Evolutionary conservation across 2,113 vertebrate genomes (phyloP), one percentile per base, ranked within the genome.

Genomic region (Ovibos moschatus): DNA sequence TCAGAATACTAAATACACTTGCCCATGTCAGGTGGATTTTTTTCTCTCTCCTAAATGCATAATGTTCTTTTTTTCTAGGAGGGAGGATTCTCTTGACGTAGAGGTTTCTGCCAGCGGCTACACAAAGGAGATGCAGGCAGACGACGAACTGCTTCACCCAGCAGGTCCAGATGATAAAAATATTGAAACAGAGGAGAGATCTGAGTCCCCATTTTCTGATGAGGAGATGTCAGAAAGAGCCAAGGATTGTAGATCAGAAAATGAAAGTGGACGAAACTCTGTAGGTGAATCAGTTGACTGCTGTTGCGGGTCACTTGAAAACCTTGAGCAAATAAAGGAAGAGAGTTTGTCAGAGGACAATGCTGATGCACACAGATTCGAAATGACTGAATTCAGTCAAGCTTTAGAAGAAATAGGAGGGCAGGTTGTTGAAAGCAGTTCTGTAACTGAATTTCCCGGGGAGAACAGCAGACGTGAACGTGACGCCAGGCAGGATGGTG

Each of bases 21-120:
- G 14, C 47, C n/a, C 40, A 8, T 87, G 13, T 74, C 27, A 62
- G 17, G 3, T 87, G 16, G 4, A 1, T 47, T 47, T 36, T 85
- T 53, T 43, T 57, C 83, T 23, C 1, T 45, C 28, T 71, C 40
- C 45, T 21, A 86, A 93, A 14, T 94, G 30, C 33, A 53, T 97
- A 23, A 82, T 43, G 9, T 93, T 89, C 40, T 83, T 94, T 92
- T 79, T 60, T 95, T 30, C 40, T 97, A 99, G 99, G 97, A 99
- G 99, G 33, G 99, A 99, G 40, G 98, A 96, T 92, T 99, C 98
- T 95, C 98, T 99, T 28, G 99, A 99, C 84, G 98, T 99, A 40
- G 99, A 99, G 96, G 99, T 99, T 93, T 99, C 99, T 95, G 99
- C 99, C 90, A 99, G 99, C 0, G 99, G 99, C 81, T 99, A 99